phyloP scores from a whole-genome alignment of 2,888 invertebrate species.

The Spatulosminthurus flaviceps region DNA sequence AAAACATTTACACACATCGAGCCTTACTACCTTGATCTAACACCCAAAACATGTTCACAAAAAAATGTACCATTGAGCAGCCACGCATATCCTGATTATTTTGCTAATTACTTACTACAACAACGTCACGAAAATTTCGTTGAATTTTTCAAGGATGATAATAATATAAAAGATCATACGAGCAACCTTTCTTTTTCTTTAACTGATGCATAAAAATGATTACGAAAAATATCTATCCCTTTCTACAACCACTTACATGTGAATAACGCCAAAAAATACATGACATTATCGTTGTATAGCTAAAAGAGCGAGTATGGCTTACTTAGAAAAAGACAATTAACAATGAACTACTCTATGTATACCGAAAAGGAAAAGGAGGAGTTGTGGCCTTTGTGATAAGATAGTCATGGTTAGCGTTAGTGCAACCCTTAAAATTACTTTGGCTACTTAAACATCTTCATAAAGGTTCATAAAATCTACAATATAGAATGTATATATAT shows the following conservation, averaged over 20 bases:
- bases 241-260: too few species aligned
- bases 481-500: background rate
- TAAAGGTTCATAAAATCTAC: background rate
- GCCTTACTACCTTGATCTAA: background rate
- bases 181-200: background rate
- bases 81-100: background rate
- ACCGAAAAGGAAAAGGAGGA: background rate
- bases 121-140: background rate
- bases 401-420: background rate
- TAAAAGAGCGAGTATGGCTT: too few species aligned
- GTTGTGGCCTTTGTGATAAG: background rate
- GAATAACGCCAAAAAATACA: too few species aligned
- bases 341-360: background rate
- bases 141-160: background rate
- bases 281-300: too few species aligned
- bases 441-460: background rate
- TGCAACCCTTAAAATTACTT: slow-evolving; percentile 4
- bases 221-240: background rate
- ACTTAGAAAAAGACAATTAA: too few species aligned
- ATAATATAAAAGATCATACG: background rate
- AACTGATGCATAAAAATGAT: slow-evolving; percentile 14
- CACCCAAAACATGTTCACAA: background rate
- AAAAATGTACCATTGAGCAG: background rate
- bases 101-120: background rate
- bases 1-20: background rate